These are phyloP conservation scores for Drosophila algonquin DNA, from an alignment of 2,888 invertebrate genomes.

Conservation along the genomic window DNA sequence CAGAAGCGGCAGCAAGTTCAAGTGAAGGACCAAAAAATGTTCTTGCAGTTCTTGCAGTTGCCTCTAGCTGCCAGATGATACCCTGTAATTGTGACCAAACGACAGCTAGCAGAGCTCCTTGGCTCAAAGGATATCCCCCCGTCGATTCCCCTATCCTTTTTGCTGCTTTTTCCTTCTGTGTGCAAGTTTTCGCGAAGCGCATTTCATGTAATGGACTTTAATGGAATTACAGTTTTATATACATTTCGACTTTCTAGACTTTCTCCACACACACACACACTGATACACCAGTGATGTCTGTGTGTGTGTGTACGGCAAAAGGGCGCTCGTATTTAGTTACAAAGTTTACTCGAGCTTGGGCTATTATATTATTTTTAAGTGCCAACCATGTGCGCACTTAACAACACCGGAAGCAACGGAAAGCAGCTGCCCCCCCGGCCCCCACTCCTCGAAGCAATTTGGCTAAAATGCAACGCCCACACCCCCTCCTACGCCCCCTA, in stretches of 20 bases:
- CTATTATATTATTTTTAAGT: slow-evolving; percentile 73
- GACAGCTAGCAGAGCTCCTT: too few relatives aligned
- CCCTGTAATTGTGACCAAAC: background rate
- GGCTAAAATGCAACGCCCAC: slow-evolving; percentile 69
- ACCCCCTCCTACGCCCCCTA: background rate
- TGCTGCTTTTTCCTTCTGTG: slow-evolving; percentile 9
- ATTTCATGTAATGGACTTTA: slow-evolving; percentile 79
- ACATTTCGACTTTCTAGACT: slow-evolving; percentile 42
- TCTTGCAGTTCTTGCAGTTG: slow-evolving; percentile 40
- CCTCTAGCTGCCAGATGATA: slow-evolving; percentile 19
- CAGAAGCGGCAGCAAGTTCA: slow-evolving; percentile 25
- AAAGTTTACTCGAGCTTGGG: slow-evolving; percentile 75
- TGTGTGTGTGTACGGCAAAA: slow-evolving; percentile 25
- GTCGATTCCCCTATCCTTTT: background rate
- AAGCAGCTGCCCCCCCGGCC: slow-evolving; percentile 23
- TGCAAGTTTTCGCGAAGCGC: slow-evolving; percentile 45
- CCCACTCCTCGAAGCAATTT: slow-evolving; percentile 61
- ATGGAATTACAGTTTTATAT: slow-evolving; percentile 79
- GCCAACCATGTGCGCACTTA: slow-evolving; percentile 73
- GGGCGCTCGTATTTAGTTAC: slow-evolving; percentile 73
- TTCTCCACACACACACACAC: slow-evolving; percentile 25
- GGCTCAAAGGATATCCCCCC: background rate
- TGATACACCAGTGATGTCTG: slow-evolving; percentile 6
- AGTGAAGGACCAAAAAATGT: slow-evolving; percentile 59
- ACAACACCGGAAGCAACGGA: slow-evolving; percentile 70